Conservation (phyloP, 2,888 invertebrate species). For the Poecilobothrus nobilitatus region DNA sequence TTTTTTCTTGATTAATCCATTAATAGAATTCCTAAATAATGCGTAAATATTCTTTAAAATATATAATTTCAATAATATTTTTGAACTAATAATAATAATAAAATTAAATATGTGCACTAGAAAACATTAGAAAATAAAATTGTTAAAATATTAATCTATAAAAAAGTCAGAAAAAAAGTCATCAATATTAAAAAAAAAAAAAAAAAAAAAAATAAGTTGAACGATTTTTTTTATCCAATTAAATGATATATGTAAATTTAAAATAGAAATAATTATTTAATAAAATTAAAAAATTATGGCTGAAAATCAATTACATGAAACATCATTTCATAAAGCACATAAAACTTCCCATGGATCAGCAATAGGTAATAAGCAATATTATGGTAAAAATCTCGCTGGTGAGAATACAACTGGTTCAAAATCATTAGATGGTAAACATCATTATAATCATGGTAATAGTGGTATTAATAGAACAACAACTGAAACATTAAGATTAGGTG, state of each 20-base stretch:
- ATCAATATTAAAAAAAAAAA: not conserved
- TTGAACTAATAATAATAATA: not conserved
- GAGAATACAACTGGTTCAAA: slow-evolving; percentile 11
- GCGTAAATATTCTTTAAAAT: slow-evolving; percentile 4
- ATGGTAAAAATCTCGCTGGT: not conserved
- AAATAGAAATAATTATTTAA: not conserved
- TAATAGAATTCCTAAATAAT: slow-evolving; percentile 6
- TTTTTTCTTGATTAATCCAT: slow-evolving; percentile 4
- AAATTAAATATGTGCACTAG: not conserved
- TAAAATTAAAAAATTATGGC: not conserved
- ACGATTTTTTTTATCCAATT: not conserved
- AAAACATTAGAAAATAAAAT: not conserved
- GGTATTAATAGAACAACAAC: slow-evolving; percentile 59
- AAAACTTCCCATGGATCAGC: not conserved
- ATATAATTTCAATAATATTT: not conserved
- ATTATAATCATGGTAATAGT: slow-evolving; percentile 28
- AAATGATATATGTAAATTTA: slow-evolving; percentile 2
- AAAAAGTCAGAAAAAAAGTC: not conserved
- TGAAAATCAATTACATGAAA: not conserved
- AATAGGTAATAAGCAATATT: slow-evolving; percentile 1
- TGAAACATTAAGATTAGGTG: slow-evolving; percentile 57
- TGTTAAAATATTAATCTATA: not conserved
- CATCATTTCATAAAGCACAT: not conserved
- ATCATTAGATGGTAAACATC: slow-evolving; percentile 24
- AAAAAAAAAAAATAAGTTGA: not conserved